phyloP scores from a whole-genome alignment of 2,113 vertebrate species.

The Corynorhinus townsendii region DNA sequence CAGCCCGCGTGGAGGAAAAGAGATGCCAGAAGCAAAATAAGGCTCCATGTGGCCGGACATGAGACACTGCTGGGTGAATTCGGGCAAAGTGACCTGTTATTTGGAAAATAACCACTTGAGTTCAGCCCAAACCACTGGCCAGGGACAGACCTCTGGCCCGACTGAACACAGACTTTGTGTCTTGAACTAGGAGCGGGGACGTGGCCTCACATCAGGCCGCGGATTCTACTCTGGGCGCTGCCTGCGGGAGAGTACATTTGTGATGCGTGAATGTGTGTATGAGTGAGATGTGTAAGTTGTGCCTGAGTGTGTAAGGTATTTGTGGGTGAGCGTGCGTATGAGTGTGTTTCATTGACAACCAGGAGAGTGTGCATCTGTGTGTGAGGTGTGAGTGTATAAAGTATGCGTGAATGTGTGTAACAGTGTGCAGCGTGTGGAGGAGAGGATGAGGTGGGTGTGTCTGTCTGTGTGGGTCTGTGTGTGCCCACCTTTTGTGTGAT shows the following conservation, averaged over 20 bases:
- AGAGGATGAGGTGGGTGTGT: not conserved
- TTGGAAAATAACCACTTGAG: not conserved
- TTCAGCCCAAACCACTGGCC: not conserved
- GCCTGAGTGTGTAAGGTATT: too few species aligned
- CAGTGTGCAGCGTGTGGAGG: not conserved
- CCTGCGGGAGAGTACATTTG: fast-evolving
- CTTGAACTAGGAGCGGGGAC: fast-evolving
- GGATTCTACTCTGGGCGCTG: not conserved
- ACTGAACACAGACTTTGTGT: fast-evolving
- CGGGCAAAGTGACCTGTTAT: not conserved
- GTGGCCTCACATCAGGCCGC: not conserved
- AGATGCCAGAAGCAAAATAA: not conserved
- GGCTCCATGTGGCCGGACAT: not conserved
- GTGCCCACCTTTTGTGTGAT: not conserved
- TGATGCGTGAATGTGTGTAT: too few species aligned
- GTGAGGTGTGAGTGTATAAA: not conserved
- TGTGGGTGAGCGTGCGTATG: not conserved
- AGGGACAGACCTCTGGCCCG: fast-evolving
- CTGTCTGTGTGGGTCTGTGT: not conserved
- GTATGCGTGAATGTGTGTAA: not conserved
- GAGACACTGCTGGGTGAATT: not conserved
- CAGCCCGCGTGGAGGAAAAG: not conserved
- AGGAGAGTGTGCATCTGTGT: not conserved
- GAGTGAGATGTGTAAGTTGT: not conserved
- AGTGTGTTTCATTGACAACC: not conserved